Percentiles rank a stretch among this genome's conserved stretches.
Evolutionary conservation across 2,888 invertebrate species (phyloP).

Genomic region (Caradrina clavipalpis): DNA sequence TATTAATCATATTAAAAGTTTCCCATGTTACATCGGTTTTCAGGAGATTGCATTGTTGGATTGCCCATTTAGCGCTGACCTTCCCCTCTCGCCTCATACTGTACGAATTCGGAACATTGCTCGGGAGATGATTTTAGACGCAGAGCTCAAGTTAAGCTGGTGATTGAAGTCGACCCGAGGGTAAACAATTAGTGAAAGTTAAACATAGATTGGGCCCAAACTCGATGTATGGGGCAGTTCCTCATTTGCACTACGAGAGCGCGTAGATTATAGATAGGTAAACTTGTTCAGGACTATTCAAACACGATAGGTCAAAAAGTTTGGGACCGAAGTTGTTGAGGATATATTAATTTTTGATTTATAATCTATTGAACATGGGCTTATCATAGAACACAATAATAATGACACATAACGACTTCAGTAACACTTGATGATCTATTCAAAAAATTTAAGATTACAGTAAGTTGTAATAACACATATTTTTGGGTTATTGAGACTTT

Average conservation of each 20-base stretch:
- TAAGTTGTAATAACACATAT: too few relatives aligned
- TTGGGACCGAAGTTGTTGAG: neutral
- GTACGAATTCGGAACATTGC: constrained; percentile 19
- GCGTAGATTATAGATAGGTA: constrained; percentile 70
- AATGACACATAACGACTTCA: neutral
- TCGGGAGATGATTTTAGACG: constrained; percentile 19
- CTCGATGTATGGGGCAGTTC: constrained; percentile 75
- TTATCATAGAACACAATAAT: too few relatives aligned
- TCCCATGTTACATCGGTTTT: constrained; percentile 76
- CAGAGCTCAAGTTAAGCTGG: constrained; percentile 67
- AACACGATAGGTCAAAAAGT: constrained; percentile 14
- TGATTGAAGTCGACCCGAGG: constrained; percentile 73
- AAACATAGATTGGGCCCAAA: constrained; percentile 80
- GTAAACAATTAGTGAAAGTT: constrained; percentile 87
- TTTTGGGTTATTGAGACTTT: too few relatives aligned
- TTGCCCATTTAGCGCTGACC: constrained; percentile 65
- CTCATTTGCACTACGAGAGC: constrained; percentile 71
- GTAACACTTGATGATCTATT: neutral
- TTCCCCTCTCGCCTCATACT: constrained; percentile 39
- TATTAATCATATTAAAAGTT: constrained; percentile 82
- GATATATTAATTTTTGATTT: neutral
- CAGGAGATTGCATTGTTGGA: constrained; percentile 73
- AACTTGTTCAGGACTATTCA: constrained; percentile 30
- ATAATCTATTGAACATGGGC: neutral
- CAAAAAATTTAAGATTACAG: too few relatives aligned